Percentiles rank a stretch among this genome's conserved stretches.
Evolutionary conservation across 2,888 invertebrate genomes (phyloP).

Genomic region (Spilarctia lutea): DNA sequence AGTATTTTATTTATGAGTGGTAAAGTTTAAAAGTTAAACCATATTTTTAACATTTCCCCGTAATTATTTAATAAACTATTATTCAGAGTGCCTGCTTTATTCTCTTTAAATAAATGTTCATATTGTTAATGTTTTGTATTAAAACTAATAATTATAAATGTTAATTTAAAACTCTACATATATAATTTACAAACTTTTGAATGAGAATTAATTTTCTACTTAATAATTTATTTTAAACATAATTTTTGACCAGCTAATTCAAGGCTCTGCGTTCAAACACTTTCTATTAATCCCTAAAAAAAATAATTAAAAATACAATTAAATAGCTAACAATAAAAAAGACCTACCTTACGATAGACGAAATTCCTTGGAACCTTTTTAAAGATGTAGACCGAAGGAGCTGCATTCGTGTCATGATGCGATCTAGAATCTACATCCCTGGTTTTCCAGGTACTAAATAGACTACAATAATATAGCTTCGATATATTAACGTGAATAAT

Average conservation of each 20-base stretch:
- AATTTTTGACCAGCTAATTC: no score
- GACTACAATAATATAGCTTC: conserved; percentile 20
- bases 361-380: conserved; percentile 50
- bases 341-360: conserved; percentile 53
- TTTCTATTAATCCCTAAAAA: no score
- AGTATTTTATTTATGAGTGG: no score
- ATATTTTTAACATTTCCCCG: neutral
- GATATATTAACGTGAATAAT: conserved; percentile 37
- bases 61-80: neutral
- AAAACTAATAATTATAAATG: no score
- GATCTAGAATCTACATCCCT: conserved; percentile 18
- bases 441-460: conserved; percentile 20
- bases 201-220: no score
- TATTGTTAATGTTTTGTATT: no score
- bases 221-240: no score
- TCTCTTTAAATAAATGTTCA: no score
- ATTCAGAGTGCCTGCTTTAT: neutral
- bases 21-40: neutral
- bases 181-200: no score
- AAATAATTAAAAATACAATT: neutral
- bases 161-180: no score
- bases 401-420: conserved; percentile 48
- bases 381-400: conserved; percentile 45
- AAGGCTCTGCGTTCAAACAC: no score
- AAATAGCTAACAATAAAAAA: neutral